These are phyloP conservation scores for Sylvia borin DNA, from an alignment of 2,797 vertebrate genomes.

Conservation along the genomic window DNA sequence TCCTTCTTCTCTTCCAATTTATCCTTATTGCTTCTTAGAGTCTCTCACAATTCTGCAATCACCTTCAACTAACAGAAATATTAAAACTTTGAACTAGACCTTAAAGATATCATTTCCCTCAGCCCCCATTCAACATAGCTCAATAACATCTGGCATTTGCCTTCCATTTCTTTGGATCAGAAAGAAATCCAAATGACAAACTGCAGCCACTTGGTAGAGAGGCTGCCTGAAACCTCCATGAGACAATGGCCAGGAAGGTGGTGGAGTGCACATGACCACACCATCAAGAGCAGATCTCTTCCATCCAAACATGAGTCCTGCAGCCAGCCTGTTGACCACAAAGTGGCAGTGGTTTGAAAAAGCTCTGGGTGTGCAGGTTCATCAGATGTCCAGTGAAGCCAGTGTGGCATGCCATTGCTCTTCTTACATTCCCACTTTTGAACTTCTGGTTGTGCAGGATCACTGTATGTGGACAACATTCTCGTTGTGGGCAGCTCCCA, in stretches of 20 bases:
- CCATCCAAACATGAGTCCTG: accelerated
- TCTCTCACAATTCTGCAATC: constrained; percentile 17
- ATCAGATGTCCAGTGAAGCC: background rate
- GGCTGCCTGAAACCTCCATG: background rate
- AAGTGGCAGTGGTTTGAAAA: background rate
- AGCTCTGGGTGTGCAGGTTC: accelerated
- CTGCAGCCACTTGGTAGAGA: background rate
- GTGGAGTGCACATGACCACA: accelerated
- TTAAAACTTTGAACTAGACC: background rate
- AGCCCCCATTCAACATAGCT: accelerated
- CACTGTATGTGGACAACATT: accelerated
- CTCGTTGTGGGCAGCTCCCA: accelerated
- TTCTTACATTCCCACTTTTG: background rate
- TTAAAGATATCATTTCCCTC: background rate
- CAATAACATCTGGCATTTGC: background rate
- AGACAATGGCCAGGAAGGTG: background rate
- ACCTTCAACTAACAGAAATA: constrained; percentile 11
- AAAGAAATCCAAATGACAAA: background rate
- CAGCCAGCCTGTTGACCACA: background rate
- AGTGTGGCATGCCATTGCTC: background rate
- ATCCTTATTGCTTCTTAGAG: constrained; percentile 9
- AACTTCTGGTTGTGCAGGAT: background rate
- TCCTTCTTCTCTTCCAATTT: background rate
- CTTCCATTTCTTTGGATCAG: background rate
- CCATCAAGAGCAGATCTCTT: background rate